Percentiles rank a stretch among this genome's conserved stretches.
Conservation (phyloP, 2,113 vertebrate species). For the Odocoileus hemionus region DNA sequence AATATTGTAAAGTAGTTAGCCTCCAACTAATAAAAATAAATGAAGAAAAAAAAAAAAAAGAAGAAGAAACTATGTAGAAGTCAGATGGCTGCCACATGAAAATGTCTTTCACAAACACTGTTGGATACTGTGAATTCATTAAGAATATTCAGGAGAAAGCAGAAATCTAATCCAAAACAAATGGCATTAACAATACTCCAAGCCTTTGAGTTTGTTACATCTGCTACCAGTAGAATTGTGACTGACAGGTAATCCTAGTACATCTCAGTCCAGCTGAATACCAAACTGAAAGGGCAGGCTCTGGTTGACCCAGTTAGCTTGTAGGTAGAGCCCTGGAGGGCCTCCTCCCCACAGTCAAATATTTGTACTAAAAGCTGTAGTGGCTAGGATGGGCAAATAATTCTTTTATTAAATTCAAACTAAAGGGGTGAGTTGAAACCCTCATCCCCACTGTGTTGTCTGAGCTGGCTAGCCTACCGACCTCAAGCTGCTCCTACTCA, state of each 20-base stretch:
- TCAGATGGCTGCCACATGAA: background rate
- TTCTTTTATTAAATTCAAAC: background rate
- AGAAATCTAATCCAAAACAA: background rate
- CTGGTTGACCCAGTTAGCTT: background rate
- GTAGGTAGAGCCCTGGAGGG: background rate
- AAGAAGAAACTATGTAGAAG: background rate
- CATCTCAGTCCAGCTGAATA: background rate
- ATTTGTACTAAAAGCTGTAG: background rate
- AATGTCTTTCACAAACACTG: background rate
- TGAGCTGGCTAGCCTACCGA: background rate
- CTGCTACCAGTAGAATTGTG: background rate
- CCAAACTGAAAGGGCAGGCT: background rate
- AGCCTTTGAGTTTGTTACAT: background rate
- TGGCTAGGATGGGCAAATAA: background rate
- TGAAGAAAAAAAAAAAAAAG: no score
- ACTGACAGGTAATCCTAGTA: background rate
- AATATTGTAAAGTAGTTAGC: no score
- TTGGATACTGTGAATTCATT: constrained; percentile 32
- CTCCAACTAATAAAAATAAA: no score
- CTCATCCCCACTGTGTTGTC: background rate
- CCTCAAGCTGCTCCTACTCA: background rate
- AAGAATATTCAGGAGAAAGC: background rate
- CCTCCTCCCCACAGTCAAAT: background rate
- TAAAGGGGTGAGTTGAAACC: background rate
- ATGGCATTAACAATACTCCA: background rate